Evolutionary conservation across 2,113 vertebrate genomes (phyloP), one percentile per base, ranked within the genome.

Genomic region (Actinemys pallida): DNA sequence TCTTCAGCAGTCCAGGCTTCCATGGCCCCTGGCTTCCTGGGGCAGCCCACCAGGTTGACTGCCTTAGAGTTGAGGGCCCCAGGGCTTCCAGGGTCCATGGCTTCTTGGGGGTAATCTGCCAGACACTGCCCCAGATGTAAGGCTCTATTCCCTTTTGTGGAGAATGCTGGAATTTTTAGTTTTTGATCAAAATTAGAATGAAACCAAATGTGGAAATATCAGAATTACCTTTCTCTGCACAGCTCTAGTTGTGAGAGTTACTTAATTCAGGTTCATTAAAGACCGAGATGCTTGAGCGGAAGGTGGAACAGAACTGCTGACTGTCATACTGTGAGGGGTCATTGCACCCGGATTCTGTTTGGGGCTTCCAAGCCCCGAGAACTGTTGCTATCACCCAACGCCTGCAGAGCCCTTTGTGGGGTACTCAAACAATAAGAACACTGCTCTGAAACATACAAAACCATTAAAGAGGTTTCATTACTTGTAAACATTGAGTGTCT

Each of bases 371-470:
- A 78, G 22, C n/a, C n/a, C n/a, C 5, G 65, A 72, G n/a, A 78
- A 78, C 24, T 47, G 25, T 47, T 45, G 42, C 24, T 47, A 45
- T 7, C 75, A 24, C 45, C 75, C 25, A 27, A 78, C 1, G 7
- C 75, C 65, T 39, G 9, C 65, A 72, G n/a, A 16, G 7, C 4
- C 5, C 80, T 86, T 72, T 53, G 20, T 81, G 42, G 88, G 24
- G n/a, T 78, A 11, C 86, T 53, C 35, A 29, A 59, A 52, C 6
- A n/a, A 84, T 50, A 52, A 47, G 75, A 80, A 50, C 16, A 1
- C 0, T 0, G 19, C 42, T 27, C 52, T 35, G 49, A 31, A 65
- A 31, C 85, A 8, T 3, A 45, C 24, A 13, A 78, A 78, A 42
- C 10, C 45, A 47, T 47, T 45, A 27, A 76, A 78, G 54, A 3